Conservation (phyloP, 2,113 vertebrate species). For the Antechinus flavipes region DNA sequence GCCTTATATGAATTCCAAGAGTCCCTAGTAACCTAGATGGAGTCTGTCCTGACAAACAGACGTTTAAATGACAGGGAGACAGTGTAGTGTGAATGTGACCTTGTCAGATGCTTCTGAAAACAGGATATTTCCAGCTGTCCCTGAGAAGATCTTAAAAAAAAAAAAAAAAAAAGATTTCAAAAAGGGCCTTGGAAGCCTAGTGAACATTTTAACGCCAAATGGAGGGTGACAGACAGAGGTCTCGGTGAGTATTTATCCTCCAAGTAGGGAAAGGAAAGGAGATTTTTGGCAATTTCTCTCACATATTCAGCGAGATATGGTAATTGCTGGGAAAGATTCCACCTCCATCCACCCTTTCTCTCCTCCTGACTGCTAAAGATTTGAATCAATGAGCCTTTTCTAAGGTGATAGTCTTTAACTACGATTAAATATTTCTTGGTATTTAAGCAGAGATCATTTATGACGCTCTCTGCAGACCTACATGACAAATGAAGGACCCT, state of each 20-base stretch:
- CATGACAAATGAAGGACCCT: not conserved
- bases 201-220: conserved; percentile 67
- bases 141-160: conserved; percentile 71
- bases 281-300: conserved; percentile 59
- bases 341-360: not conserved
- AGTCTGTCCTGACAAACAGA: conserved; percentile 59
- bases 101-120: conserved; percentile 73
- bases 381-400: conserved; percentile 1
- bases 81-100: conserved; percentile 75
- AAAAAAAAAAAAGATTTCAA: conserved; percentile 58
- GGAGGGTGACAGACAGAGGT: conserved; percentile 76
- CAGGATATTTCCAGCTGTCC: conserved; percentile 66
- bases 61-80: conserved; percentile 77
- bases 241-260: conserved; percentile 65
- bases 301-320: conserved; percentile 56
- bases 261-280: conserved; percentile 51
- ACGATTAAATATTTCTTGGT: not conserved
- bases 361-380: not conserved
- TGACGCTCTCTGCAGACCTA: not conserved
- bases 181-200: conserved; percentile 52
- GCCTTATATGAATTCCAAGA: conserved; percentile 61
- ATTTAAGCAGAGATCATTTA: conserved; percentile 3
- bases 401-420: not conserved
- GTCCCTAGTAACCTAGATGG: conserved; percentile 73
- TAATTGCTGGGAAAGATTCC: conserved; percentile 57